A percentile compares a stretch with the other conserved stretches of the same genome.
These are phyloP conservation scores for Amaurobius ferox DNA, from an alignment of 2,888 invertebrate genomes.

Conservation along the genomic window DNA sequence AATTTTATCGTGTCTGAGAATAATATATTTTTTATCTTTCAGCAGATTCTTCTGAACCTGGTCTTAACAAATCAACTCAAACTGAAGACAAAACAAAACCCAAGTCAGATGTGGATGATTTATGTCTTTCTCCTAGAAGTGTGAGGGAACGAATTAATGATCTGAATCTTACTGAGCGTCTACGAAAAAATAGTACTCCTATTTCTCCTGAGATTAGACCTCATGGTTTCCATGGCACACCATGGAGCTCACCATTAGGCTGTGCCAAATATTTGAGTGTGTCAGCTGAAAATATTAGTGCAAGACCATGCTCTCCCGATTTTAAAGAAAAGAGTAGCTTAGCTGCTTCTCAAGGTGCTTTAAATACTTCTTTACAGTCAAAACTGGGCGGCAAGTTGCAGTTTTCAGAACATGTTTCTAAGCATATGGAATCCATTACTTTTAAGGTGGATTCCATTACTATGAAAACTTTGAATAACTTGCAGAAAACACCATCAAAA, in stretches of 20 bases:
- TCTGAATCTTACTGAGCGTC: constrained; percentile 77
- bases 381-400: constrained; percentile 28
- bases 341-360: constrained; percentile 23
- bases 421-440: constrained; percentile 20
- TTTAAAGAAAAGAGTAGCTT: constrained; percentile 33
- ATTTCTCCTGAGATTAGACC: constrained; percentile 73
- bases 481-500: constrained; percentile 76
- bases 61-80: constrained; percentile 36
- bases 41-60: constrained; percentile 20
- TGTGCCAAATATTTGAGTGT: constrained; percentile 79
- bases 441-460: constrained; percentile 73
- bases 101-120: constrained; percentile 16
- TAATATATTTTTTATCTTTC: background rate
- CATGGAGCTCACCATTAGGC: constrained; percentile 80
- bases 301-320: constrained; percentile 76
- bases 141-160: constrained; percentile 79
- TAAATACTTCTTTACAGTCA: constrained; percentile 45
- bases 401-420: constrained; percentile 35
- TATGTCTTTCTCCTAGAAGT: constrained; percentile 69
- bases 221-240: constrained; percentile 77
- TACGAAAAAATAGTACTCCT: constrained; percentile 78
- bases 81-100: constrained; percentile 17
- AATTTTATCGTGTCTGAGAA: no score
- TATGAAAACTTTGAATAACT: constrained; percentile 73
- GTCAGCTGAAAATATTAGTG: constrained; percentile 78